Conservation (phyloP, 2,113 vertebrate species). For the Melanostigma gelatinosum region DNA sequence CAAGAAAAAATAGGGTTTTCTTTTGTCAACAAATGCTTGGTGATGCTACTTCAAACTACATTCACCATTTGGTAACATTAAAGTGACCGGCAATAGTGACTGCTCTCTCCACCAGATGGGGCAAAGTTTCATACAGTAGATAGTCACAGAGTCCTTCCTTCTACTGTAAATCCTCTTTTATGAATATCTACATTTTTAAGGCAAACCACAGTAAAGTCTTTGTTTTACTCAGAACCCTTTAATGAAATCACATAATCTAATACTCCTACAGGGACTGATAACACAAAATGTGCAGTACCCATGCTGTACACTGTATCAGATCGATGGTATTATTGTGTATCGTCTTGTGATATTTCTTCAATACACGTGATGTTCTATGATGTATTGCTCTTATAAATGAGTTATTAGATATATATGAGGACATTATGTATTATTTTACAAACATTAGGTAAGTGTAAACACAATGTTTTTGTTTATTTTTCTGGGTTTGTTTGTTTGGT, state of each 20-base stretch:
- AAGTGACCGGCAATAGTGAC: not conserved
- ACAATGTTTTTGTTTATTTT: not conserved
- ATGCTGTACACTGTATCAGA: not conserved
- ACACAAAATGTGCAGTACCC: not conserved
- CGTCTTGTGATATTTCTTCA: not conserved
- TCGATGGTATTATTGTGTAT: not conserved
- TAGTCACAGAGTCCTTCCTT: not conserved
- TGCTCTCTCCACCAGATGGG: constrained; percentile 54
- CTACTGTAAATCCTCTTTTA: not conserved
- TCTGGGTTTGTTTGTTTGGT: not conserved
- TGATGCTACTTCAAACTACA: not conserved
- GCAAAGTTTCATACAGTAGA: constrained; percentile 2
- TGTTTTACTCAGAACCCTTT: not conserved
- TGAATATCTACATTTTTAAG: not conserved
- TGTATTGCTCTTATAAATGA: not conserved
- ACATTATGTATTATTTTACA: not conserved
- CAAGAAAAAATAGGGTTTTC: not conserved
- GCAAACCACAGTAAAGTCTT: not conserved
- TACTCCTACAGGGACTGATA: not conserved
- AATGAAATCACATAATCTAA: not conserved
- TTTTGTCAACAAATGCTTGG: not conserved
- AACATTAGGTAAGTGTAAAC: not conserved
- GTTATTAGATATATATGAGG: not conserved
- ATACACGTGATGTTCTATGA: not conserved
- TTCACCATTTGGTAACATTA: not conserved